Base-by-base conservation (phyloP, 1,140 invertebrate species). In the Eumaeus atala region DNA sequence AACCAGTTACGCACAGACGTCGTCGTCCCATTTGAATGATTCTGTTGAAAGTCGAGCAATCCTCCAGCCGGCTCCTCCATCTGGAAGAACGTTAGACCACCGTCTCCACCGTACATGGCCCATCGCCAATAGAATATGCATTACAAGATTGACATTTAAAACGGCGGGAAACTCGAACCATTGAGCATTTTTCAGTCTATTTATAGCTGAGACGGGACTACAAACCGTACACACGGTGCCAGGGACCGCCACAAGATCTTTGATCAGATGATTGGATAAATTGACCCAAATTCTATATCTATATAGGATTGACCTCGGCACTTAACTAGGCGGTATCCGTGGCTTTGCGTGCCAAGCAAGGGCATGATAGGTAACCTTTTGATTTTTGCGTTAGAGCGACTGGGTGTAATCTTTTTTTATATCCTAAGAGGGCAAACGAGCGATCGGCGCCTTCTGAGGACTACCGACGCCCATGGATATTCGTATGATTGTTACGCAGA, bases 261-360 rank as follows among this genome's bases (percentile, higher is more conserved):
- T 53, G 51, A 53, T 44, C 51, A 38, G 6, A 44, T 53, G 51
- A 53, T 53, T 53, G 51, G 38, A 53, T 53, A 44, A 53, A 53
- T 53, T 53, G 51, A 40, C 51, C 38, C 51, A 44, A 53, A 53
- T 53, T 38, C 42, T 53, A 42, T 37, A 28, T 33, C 51, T 42
- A 53, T 42, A 28, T 28, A 42, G 40, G 16, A 38, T 21, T 42
- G 51, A 42, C 38, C 51, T 44, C 51, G 51, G 28, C n/a, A 37
- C 21, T 18, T 53, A 42, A 53, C 40, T 18, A 52, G 36, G 9
- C 17, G 34, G 37, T 18, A 44, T 44, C 40, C 40, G 40, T 9
- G 40, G 40, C 40, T 17, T 36, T 34, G 34, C 48, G 33, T 50
- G 48, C 38, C 12, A 40, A 7, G n/a, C n/a, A n/a, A 11, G n/a